A percentile compares a stretch with the other conserved stretches of the same genome.
These are phyloP conservation scores for Malurus alboscapulatus DNA, from an alignment of 2,113 vertebrate species.

Conservation along the genomic window DNA sequence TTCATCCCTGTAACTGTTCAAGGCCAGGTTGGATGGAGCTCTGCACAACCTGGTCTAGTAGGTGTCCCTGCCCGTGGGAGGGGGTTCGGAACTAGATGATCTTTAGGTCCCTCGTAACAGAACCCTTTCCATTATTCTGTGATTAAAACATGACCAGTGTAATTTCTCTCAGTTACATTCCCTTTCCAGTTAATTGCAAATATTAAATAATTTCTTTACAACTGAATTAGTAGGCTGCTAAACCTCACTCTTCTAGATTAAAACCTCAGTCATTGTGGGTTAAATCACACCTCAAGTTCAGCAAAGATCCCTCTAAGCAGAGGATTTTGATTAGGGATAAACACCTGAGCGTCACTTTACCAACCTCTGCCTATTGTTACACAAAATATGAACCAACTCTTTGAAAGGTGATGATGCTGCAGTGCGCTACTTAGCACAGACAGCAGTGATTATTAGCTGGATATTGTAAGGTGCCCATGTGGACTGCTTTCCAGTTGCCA, in stretches of 20 bases:
- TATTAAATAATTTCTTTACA: neutral
- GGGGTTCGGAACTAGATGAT: neutral
- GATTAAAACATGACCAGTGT: neutral
- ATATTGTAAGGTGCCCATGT: neutral
- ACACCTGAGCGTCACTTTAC: neutral
- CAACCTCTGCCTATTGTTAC: neutral
- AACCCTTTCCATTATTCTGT: neutral
- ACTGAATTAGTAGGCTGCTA: neutral
- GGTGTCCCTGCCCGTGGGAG: neutral
- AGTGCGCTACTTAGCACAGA: fast-evolving
- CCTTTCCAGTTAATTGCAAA: neutral
- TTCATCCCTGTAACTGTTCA: neutral
- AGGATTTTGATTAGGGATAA: neutral
- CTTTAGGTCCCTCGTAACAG: neutral
- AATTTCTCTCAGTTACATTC: neutral
- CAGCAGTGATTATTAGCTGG: neutral
- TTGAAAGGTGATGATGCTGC: neutral
- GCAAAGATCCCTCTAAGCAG: neutral
- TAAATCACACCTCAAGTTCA: neutral
- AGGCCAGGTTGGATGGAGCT: neutral
- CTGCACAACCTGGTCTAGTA: neutral
- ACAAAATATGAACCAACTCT: neutral
- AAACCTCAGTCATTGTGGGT: neutral
- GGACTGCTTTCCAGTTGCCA: neutral
- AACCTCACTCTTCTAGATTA: neutral